Base-by-base conservation (phyloP, 2,113 vertebrate genomes). In the Corythornis vintsioides region DNA sequence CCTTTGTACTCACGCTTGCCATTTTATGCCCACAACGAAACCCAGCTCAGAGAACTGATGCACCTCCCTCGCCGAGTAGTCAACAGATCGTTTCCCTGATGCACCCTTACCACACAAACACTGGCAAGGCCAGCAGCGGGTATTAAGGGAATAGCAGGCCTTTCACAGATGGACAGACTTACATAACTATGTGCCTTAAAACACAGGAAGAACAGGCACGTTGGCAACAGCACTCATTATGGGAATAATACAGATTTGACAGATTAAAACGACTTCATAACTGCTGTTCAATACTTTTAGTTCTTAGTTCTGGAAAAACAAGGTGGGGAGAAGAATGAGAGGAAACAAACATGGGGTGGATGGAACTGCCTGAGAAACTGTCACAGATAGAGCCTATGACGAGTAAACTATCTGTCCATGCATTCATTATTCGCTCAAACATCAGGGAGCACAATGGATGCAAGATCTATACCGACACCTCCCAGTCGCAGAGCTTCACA, bases 311-410 rank as follows among this genome's bases (percentile, higher is more conserved):
- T 5, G 61, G 15, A 64, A 20, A 86, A 64, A 87, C 26, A 48
- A 48, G n/a, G 16, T 1, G 35, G 33, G 60, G 24, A 40, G 17
- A 17, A 74, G 35, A 75, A 72, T n/a, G 43, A 3, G n/a, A 18
- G 7, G 6, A 79, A 77, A 60, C 1, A 3, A 38, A 66, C 5
- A 10, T 0, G 17, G 26, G 38, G 4, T 15, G 66, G 50, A n/a
- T 9, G 29, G 21, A n/a, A 42, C 26, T 15, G 59, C 25, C 17
- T 6, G 10, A 61, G 25, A 65, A 82, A 48, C 25, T 3, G 13
- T 18, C 43, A 28, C 18, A 59, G 50, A 40, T 3, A 11, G 3
- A 4, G 40, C 3, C 0, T 4, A 47, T 16, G 24, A 6, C 4
- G 2, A 2, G 55, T 10, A 6, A 76, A 69, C 50, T 4, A 20